phyloP scores from a whole-genome alignment of 1,140 invertebrate genomes.

The Drosophila subpulchrella region DNA sequence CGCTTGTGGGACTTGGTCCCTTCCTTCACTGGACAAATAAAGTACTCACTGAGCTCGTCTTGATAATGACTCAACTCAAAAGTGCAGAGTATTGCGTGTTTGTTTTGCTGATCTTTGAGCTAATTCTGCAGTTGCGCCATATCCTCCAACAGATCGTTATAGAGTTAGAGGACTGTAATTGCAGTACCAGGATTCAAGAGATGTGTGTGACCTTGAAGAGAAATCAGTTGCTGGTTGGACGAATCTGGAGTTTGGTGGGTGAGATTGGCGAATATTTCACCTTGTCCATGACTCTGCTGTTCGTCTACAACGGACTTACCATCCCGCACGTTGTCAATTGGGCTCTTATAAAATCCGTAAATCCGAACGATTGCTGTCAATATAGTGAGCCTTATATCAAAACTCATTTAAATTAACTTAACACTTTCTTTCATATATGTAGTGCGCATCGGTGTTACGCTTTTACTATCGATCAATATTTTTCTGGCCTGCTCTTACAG shows the following conservation, averaged over 20 bases:
- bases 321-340: slow-evolving; percentile 61
- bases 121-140: slow-evolving; percentile 37
- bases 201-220: slow-evolving; percentile 41
- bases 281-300: slow-evolving; percentile 43
- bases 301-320: slow-evolving; percentile 49
- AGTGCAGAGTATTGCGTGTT: slow-evolving; percentile 53
- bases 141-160: slow-evolving; percentile 30
- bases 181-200: slow-evolving; percentile 19
- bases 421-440: not conserved
- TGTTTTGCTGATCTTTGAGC: slow-evolving; percentile 46
- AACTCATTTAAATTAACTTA: not conserved
- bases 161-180: slow-evolving; percentile 36
- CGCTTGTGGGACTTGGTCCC: not conserved
- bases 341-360: slow-evolving; percentile 40
- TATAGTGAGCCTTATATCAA: slow-evolving; percentile 20
- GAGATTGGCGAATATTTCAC: slow-evolving; percentile 59
- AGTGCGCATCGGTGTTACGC: slow-evolving; percentile 27
- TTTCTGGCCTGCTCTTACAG: slow-evolving; percentile 49
- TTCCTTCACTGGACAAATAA: slow-evolving; percentile 14
- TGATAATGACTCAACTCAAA: slow-evolving; percentile 43
- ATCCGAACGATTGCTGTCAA: slow-evolving; percentile 42
- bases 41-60: slow-evolving; percentile 30
- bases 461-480: slow-evolving; percentile 28
- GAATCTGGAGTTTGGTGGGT: slow-evolving; percentile 52
- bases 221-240: slow-evolving; percentile 49